Base-by-base conservation (phyloP, 2,888 invertebrate genomes). In the Phragmatobia fuliginosa region DNA sequence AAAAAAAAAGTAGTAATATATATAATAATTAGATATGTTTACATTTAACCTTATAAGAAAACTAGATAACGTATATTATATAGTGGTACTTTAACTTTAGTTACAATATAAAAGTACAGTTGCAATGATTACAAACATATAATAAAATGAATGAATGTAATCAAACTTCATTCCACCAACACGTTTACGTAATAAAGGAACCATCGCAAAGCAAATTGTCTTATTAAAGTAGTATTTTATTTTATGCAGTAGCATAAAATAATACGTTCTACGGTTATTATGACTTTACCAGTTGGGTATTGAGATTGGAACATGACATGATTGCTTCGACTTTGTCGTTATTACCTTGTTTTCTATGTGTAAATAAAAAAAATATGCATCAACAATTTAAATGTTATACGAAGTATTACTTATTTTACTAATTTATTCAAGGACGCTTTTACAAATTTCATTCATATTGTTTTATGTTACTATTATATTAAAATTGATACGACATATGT, bases 211-310 rank as follows among this genome's bases (percentile, higher is more conserved):
- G 85, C 85, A 84, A 85, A 86, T 83, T 84, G 81, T 85, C 79
- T 82, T 83, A 87, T 84, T 84, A 81, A 85, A 84, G 78, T 81
- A 82, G 80, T 77, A 80, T 81, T 87, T 85, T 80, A 84, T 85
- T 82, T 85, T 86, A 81, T 81, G 80, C 75, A 73, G 74, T 77
- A 80, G 83, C 79, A 85, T 86, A 85, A 86, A 87, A 56, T 56
- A 56, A 76, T 79, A 49, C 70, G 79, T 77, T 78, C 83, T 80
- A 84, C 80, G 72, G 71, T 66, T 66, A 67, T 68, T 36, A 70
- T 75, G 70, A 65, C 73, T 81, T 78, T 85, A 85, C 56, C 75
- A 76, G 71, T 75, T 68, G 61, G 31, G 33, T 41, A 33, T 71
- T 62, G 63, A 74, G 64, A 73, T 74, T 74, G 67, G 72, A 67